These are phyloP conservation scores for Volucella inanis DNA, from an alignment of 2,888 invertebrate genomes.

Conservation along the genomic window DNA sequence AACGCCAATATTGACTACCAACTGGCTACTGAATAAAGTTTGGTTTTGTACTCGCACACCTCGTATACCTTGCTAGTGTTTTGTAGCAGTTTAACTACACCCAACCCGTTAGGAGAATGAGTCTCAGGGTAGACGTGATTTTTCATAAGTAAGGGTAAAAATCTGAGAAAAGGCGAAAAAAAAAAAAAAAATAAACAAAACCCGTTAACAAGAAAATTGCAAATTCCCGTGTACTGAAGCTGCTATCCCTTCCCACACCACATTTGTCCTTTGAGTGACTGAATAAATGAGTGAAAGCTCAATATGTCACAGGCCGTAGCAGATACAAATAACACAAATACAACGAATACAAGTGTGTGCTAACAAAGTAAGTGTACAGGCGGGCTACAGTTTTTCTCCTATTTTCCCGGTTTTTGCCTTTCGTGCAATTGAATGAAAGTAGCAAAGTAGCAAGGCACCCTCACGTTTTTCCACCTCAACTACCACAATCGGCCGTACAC, in stretches of 20 bases:
- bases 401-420: neutral
- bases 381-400: conserved; percentile 2
- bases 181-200: conserved; percentile 7
- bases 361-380: conserved; percentile 41
- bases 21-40: conserved; percentile 30
- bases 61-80: conserved; percentile 32
- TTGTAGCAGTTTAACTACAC: neutral
- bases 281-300: conserved; percentile 47
- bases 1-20: conserved; percentile 25
- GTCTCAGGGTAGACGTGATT: conserved; percentile 10
- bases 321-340: conserved; percentile 10
- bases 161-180: neutral
- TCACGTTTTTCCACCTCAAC: neutral
- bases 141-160: conserved; percentile 23
- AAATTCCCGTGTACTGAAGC: conserved; percentile 49
- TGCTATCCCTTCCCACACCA: conserved; percentile 12
- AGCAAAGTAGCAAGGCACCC: neutral
- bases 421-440: conserved; percentile 40
- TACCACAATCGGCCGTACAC: neutral
- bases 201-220: conserved; percentile 51
- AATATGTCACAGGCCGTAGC: conserved; percentile 53
- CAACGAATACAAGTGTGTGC: neutral
- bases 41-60: conserved; percentile 20
- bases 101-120: conserved; percentile 1
- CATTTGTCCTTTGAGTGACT: conserved; percentile 16